Base-by-base conservation (phyloP, 2,797 vertebrate genomes). In the Cichlasoma orientale region DNA sequence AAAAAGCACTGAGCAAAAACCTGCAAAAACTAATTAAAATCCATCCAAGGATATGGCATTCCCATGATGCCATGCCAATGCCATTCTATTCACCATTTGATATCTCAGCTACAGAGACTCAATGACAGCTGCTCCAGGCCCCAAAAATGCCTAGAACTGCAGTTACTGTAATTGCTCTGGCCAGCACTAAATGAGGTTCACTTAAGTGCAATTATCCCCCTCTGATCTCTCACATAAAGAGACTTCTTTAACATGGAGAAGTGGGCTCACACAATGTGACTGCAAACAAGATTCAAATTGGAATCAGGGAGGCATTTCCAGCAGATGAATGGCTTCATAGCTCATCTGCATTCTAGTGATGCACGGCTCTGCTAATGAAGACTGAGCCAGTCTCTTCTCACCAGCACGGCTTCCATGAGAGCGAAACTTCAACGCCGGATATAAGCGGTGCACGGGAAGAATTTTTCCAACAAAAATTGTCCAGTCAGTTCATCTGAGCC, bases 141-240 rank as follows among this genome's bases (percentile, higher is more conserved):
- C 81, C 82, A 89, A 91, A 87, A 94, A 91, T 53, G 88, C 87
- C 85, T 87, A 92, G 79, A 95, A 95, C 86, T 90, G 92, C 93
- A 94, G 92, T 94, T 92, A 94, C 92, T 90, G 90, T 94, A 95
- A 95, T 95, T 95, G 94, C 93, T 94, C 92, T 88, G 93, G 92
- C 94, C 93, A 93, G 92, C 86, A 88, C 91, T 94, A 94, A 95
- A 96, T 93, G 90, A 94, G 93, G 92, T 95, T 95, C 93, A 94
- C 92, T 95, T 95, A 95, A 95, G 93, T 93, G 92, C 93, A 95
- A 95, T 95, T 95, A 95, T 95, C 90, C 90, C 89, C 90, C 92
- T 93, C 94, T 93, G 93, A 96, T 95, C 94, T 91, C 92, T 91
- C 92, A 89, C 89, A 93, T 94, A 93, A 95, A 94, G 91, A 94